Evolutionary conservation across 1,140 invertebrate genomes (phyloP).

Genomic region (Bombus confusus): DNA sequence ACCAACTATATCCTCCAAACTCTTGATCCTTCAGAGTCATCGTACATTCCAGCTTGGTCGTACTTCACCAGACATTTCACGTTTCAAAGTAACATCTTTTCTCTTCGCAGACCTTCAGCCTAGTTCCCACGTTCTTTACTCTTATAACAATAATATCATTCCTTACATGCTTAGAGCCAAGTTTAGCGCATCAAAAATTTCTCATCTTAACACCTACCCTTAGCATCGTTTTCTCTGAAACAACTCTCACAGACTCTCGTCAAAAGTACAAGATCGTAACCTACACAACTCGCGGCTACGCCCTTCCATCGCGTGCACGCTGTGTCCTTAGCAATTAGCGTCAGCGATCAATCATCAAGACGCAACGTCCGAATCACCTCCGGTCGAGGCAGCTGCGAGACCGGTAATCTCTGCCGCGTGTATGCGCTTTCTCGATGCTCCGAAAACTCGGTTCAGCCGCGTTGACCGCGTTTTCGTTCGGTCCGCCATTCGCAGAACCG

Average conservation of each 20-base stretch:
- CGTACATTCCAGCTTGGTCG: background rate
- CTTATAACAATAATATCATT: background rate
- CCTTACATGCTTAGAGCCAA: background rate
- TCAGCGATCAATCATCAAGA: slow-evolving; percentile 28
- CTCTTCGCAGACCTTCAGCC: background rate
- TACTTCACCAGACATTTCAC: background rate
- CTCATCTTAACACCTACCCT: background rate
- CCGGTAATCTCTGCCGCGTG: background rate
- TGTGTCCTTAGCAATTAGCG: slow-evolving; percentile 25
- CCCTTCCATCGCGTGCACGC: background rate
- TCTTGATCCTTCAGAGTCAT: background rate
- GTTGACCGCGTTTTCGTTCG: slow-evolving; percentile 28
- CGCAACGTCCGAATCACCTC: background rate
- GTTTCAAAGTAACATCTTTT: background rate
- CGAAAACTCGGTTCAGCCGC: background rate
- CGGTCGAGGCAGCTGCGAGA: background rate
- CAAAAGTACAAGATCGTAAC: background rate
- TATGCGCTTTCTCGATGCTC: background rate
- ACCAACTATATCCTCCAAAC: background rate
- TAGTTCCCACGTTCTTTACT: background rate
- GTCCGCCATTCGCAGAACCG: background rate
- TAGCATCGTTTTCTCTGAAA: too few species aligned
- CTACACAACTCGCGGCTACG: background rate
- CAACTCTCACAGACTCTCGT: too few species aligned
- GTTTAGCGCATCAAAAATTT: background rate